Evolutionary conservation across 1,140 invertebrate genomes (phyloP).

Genomic region (Hermatobates lingyangjiaoensis): DNA sequence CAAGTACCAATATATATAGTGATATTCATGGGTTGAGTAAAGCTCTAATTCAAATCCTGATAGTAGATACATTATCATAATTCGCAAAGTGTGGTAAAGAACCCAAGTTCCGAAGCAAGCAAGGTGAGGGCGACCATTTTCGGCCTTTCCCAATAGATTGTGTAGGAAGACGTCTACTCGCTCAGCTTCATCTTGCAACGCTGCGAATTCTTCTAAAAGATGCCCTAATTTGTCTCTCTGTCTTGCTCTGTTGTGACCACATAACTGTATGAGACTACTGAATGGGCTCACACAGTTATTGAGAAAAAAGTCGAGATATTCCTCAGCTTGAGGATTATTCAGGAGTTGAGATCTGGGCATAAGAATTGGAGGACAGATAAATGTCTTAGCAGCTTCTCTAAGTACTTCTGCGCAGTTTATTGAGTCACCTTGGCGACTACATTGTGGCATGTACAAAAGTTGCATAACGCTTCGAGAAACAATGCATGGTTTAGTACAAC

Average conservation of each 20-base stretch:
- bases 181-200: constrained; percentile 88
- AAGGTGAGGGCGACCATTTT: constrained; percentile 47
- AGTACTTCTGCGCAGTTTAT: constrained; percentile 55
- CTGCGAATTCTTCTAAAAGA: constrained; percentile 72
- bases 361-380: constrained; percentile 73
- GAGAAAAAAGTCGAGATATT: constrained; percentile 77
- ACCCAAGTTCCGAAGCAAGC: constrained; percentile 92
- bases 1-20: constrained; percentile 90
- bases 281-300: constrained; percentile 73
- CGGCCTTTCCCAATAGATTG: constrained; percentile 43
- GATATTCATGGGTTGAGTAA: constrained; percentile 90
- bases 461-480: constrained; percentile 83
- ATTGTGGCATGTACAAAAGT: constrained; percentile 48
- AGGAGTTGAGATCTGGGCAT: constrained; percentile 42
- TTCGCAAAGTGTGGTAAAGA: constrained; percentile 79
- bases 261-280: constrained; percentile 69
- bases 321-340: constrained; percentile 51
- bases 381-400: constrained; percentile 62
- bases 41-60: constrained; percentile 89
- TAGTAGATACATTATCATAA: constrained; percentile 90
- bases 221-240: constrained; percentile 85
- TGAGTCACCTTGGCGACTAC: constrained; percentile 26
- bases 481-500: constrained; percentile 71
- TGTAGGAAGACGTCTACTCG: constrained; percentile 72
- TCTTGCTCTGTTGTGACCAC: constrained; percentile 83